Percentiles rank a stretch among this genome's conserved stretches.
These are phyloP conservation scores for Orthonevra nobilis DNA, from an alignment of 2,888 invertebrate species.

Conservation along the genomic window DNA sequence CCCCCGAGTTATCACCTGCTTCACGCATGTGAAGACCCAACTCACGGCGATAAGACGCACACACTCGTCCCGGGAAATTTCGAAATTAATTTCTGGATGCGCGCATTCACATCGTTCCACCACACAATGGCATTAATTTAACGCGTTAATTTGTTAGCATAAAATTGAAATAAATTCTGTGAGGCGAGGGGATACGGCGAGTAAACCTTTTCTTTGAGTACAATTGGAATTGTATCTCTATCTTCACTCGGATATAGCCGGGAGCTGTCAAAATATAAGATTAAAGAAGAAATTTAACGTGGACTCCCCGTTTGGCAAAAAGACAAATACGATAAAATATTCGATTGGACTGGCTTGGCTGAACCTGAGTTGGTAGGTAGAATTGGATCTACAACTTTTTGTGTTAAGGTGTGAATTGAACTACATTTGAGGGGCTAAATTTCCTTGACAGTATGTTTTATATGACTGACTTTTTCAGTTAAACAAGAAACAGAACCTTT, in stretches of 20 bases:
- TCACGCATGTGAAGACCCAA: slow-evolving; percentile 62
- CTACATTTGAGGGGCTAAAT: too few species aligned
- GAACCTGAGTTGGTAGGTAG: background rate
- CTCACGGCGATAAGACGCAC: slow-evolving; percentile 55
- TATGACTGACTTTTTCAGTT: too few species aligned
- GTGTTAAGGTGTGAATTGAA: too few species aligned
- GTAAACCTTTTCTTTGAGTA: slow-evolving; percentile 27
- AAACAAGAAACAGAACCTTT: too few species aligned
- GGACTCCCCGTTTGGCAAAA: slow-evolving; percentile 43
- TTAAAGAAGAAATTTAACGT: slow-evolving; percentile 48
- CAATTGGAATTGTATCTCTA: background rate
- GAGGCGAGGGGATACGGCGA: slow-evolving; percentile 39
- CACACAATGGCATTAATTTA: slow-evolving; percentile 63
- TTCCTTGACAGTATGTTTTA: too few species aligned
- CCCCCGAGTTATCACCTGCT: slow-evolving; percentile 70
- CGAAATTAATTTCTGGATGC: slow-evolving; percentile 54
- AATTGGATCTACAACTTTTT: too few species aligned
- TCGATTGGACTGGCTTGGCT: slow-evolving; percentile 38
- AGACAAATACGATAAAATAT: slow-evolving; percentile 39
- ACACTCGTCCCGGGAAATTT: slow-evolving; percentile 14
- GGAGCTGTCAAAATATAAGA: slow-evolving; percentile 59
- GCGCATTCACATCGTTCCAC: slow-evolving; percentile 36
- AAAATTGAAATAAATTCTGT: slow-evolving; percentile 77
- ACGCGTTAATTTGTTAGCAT: slow-evolving; percentile 73
- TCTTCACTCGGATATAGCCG: slow-evolving; percentile 2